Base-by-base conservation (phyloP, 1,140 invertebrate genomes). In the Oscheius sp. region DNA sequence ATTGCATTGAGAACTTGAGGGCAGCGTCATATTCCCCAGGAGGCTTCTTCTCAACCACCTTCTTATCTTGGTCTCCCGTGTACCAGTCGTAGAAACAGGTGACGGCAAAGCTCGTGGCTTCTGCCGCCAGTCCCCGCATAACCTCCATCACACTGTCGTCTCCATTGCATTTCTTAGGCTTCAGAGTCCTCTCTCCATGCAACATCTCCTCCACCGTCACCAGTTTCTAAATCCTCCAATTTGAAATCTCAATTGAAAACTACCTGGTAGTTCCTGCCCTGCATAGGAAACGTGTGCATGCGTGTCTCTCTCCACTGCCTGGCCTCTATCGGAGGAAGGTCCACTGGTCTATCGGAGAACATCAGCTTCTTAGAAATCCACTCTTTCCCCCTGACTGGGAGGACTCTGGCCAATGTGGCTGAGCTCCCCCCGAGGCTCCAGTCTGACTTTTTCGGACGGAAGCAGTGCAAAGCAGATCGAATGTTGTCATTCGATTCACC, bases 201-300 rank as follows among this genome's bases (percentile, higher is more conserved):
- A 63, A 26, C 13, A 63, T 13, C 7, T 63, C 32, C 31, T 63
- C 61, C n/a, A 63, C 32, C 15, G 32, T 63, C 36, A 63, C 61
- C 15, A 63, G 35, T 63, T 63, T 63, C 61, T 63, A 34, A 63
- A 63, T 32, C 13, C 32, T 10, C 1, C 36, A 45, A 45, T 45
- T 45, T 18, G 42, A 23, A 15, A 18, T 18, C 18, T 45, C 23
- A 45, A 45, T n/a, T 23, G 26, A 32, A 0, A 32, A 0, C 1
- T 63, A 38, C 61, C 61, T 26, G 31, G 26, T 63, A 38, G 35
- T 63, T 63, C 31, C 61, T 63, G 10, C 61, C 61, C 15, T 63
- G 32, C 61, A 63, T 42, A n/a, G 61, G 61, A 34, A 13, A 36
- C 15, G 61, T 63, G 26, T 63, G 61, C 1, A 63, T 63, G 10